Evolutionary conservation across 1,140 invertebrate genomes (phyloP).

Genomic region (Campoletis sonorensis): DNA sequence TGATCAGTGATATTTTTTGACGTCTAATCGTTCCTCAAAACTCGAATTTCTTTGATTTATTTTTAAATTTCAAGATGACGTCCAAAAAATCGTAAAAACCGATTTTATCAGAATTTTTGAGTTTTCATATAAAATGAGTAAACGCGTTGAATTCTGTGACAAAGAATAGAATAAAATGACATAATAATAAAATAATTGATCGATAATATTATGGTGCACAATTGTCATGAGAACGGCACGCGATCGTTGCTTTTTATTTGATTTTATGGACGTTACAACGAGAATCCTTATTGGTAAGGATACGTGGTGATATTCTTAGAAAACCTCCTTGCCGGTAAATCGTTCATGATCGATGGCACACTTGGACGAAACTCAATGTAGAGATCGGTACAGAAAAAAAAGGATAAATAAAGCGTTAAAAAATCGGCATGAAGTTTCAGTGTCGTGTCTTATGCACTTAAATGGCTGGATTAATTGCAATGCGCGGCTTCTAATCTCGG

Average conservation of each 20-base stretch:
- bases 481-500: slow-evolving; percentile 35
- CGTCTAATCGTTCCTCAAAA: not conserved
- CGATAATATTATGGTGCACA: too few species aligned
- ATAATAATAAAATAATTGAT: not conserved
- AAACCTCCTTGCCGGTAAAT: not conserved
- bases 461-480: slow-evolving; percentile 29
- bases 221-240: too few species aligned
- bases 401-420: not conserved
- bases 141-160: too few species aligned
- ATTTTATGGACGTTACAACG: not conserved
- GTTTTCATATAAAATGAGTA: too few species aligned
- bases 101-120: too few species aligned
- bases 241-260: not conserved
- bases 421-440: not conserved
- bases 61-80: not conserved
- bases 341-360: not conserved
- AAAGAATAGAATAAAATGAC: not conserved
- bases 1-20: too few species aligned
- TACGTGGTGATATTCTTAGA: slow-evolving; percentile 27
- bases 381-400: not conserved
- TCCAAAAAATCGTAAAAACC: not conserved
- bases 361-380: not conserved
- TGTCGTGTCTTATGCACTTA: slow-evolving; percentile 15
- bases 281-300: slow-evolving; percentile 17
- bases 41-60: not conserved